These are phyloP conservation scores for Tokudaia muenninki DNA, from an alignment of 2,797 vertebrate species.

Conservation along the genomic window DNA sequence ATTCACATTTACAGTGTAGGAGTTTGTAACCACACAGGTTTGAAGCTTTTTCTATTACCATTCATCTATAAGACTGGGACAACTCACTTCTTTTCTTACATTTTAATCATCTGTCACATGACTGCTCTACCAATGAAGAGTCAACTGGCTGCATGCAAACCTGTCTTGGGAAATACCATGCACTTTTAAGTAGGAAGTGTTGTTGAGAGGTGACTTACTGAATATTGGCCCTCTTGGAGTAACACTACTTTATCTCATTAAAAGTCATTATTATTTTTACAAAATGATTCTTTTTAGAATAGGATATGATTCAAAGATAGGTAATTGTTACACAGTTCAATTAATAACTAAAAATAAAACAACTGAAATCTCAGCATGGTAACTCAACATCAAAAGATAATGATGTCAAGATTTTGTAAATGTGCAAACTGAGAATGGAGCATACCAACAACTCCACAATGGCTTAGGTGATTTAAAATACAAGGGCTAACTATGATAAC, in stretches of 20 bases:
- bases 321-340: not conserved
- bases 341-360: constrained; percentile 58
- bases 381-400: not conserved
- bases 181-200: constrained; percentile 13
- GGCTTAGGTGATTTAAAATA: constrained; percentile 53
- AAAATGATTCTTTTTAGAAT: constrained; percentile 18
- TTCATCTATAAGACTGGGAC: not conserved
- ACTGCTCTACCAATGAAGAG: not conserved
- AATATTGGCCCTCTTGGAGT: constrained; percentile 50
- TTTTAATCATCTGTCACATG: constrained; percentile 47
- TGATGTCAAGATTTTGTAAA: constrained; percentile 35
- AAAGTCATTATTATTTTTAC: constrained; percentile 50
- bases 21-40: constrained; percentile 3
- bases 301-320: not conserved
- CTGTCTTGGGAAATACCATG: constrained; percentile 58
- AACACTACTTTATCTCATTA: constrained; percentile 34
- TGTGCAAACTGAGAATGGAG: not conserved
- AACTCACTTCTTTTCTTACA: constrained; percentile 45
- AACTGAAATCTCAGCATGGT: constrained; percentile 44
- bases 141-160: constrained; percentile 53
- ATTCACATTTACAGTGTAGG: not conserved
- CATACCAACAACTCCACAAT: not conserved
- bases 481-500: not conserved
- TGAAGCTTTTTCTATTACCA: not conserved
- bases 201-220: constrained; percentile 43